Conservation (phyloP, 2,113 vertebrate genomes). For the Pristiophorus japonicus region DNA sequence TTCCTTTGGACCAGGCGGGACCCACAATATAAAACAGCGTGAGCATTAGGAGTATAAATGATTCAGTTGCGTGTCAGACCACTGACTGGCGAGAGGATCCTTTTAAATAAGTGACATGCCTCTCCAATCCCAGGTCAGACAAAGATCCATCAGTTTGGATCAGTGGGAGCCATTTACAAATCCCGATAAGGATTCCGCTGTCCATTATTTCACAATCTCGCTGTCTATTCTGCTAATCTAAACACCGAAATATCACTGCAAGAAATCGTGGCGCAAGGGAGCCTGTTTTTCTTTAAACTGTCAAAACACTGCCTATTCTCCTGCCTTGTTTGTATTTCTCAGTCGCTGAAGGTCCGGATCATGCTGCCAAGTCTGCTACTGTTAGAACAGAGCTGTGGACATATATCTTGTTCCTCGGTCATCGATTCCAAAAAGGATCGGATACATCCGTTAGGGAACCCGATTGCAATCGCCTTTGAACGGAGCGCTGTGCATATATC, state of each 20-base stretch:
- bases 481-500: background rate
- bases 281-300: conserved; percentile 23
- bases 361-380: background rate
- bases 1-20: too few species aligned
- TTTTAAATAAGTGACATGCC: background rate
- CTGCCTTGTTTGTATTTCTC: background rate
- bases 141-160: background rate
- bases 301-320: conserved; percentile 21
- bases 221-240: conserved; percentile 25
- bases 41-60: background rate
- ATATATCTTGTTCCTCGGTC: background rate
- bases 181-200: background rate
- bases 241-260: conserved; percentile 12
- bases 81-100: background rate
- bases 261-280: background rate
- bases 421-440: background rate
- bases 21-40: background rate
- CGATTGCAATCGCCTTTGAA: background rate
- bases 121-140: background rate
- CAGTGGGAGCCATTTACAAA: background rate
- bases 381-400: background rate
- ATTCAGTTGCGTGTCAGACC: background rate
- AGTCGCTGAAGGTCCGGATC: background rate
- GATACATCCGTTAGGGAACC: background rate
- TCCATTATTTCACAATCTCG: conserved; percentile 24